phyloP scores from a whole-genome alignment of 2,888 invertebrate genomes.

The Agonopterix heracliana region DNA sequence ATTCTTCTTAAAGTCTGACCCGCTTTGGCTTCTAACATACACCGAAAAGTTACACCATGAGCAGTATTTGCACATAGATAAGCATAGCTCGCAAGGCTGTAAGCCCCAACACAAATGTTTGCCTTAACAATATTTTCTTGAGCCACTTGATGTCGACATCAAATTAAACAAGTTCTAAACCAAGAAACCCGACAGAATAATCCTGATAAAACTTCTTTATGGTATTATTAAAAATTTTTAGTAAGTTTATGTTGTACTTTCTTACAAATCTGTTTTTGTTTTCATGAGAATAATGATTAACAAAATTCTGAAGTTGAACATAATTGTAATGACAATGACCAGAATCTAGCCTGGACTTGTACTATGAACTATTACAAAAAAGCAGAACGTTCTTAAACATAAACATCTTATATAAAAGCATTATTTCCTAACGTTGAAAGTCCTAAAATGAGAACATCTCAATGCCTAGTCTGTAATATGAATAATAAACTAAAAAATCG shows the following conservation, averaged over 20 bases:
- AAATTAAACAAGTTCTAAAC: constrained; percentile 62
- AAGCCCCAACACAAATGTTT: constrained; percentile 58
- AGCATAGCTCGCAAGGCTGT: constrained; percentile 44
- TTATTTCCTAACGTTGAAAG: too few relatives aligned
- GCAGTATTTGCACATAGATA: constrained; percentile 50
- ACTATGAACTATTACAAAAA: too few relatives aligned
- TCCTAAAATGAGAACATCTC: too few relatives aligned
- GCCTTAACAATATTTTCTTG: constrained; percentile 65
- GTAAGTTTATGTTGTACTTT: constrained; percentile 2
- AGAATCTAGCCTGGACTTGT: too few relatives aligned
- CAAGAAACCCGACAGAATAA: constrained; percentile 42
- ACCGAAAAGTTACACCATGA: constrained; percentile 23
- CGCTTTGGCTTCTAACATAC: neutral
- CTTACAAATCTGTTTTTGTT: too few relatives aligned
- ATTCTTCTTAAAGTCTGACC: neutral
- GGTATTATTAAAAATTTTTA: constrained; percentile 19
- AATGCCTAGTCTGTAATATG: too few relatives aligned
- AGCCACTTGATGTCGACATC: constrained; percentile 67
- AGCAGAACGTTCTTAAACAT: too few relatives aligned
- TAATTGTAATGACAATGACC: too few relatives aligned
- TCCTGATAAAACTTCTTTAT: constrained; percentile 53
- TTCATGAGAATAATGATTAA: too few relatives aligned
- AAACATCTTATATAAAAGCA: too few relatives aligned
- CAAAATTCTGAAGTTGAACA: too few relatives aligned
- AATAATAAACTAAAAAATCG: too few relatives aligned